Evolutionary conservation across 2,113 vertebrate species (phyloP).

Genomic region (Ctenodactylus gundi): DNA sequence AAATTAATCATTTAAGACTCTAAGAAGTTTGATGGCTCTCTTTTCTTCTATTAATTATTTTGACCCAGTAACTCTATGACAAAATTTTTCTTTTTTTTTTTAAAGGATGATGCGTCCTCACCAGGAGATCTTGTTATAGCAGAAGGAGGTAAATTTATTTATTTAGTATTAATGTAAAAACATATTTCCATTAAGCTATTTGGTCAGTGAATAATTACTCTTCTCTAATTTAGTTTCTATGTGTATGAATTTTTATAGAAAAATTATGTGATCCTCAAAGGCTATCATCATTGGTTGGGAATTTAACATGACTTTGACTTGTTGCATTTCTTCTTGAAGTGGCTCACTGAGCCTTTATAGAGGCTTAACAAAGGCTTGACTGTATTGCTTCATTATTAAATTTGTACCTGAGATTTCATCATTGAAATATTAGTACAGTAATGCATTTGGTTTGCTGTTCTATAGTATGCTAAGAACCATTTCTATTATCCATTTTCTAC

Average conservation of each 20-base stretch:
- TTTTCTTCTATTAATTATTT: not conserved
- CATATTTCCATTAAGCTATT: not conserved
- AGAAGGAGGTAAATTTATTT: constrained; percentile 87
- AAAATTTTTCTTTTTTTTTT: constrained; percentile 60
- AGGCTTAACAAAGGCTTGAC: not conserved
- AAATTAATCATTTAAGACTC: not conserved
- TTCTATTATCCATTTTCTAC: not conserved
- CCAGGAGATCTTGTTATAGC: constrained; percentile 96
- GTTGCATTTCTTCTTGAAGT: not conserved
- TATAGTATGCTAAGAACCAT: not conserved
- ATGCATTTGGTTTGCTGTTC: not conserved
- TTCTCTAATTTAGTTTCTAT: not conserved
- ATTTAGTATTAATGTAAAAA: constrained; percentile 33
- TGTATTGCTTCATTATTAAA: not conserved
- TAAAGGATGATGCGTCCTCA: constrained; percentile 95
- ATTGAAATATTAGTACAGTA: not conserved
- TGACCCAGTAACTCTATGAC: constrained; percentile 2
- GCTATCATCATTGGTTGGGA: not conserved
- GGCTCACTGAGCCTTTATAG: not conserved
- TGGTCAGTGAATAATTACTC: not conserved
- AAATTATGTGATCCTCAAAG: not conserved
- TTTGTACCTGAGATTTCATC: not conserved
- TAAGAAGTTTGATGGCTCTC: constrained; percentile 15
- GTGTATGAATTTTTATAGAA: not conserved
- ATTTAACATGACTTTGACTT: not conserved